Base-by-base conservation (phyloP, 2,888 invertebrate species). In the Polyommatus icarus region DNA sequence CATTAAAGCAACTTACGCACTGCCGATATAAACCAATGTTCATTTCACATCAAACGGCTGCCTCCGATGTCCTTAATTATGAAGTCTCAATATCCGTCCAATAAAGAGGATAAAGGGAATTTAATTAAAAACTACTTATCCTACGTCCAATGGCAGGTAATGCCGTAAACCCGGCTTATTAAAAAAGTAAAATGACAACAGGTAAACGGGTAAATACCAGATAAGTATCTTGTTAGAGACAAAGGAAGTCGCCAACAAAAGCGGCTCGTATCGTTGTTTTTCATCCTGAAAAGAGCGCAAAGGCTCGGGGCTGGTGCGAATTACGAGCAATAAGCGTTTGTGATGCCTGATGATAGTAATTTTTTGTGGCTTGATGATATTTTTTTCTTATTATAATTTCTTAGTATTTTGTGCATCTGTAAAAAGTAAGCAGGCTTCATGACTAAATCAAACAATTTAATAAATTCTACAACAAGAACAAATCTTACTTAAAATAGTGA, bases 161-260 rank as follows among this genome's bases (percentile, higher is more conserved):
- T 20, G n/a, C 40, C n/a, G 40, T 72, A 72, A 40, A 72, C 29
- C 15, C 7, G 83, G 84, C 85, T 87, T 87, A 87, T 89, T 72
- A 72, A 89, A 89, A 88, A 89, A 87, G 84, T 82, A 83, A 81
- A 83, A 86, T 85, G 84, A 86, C 85, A 86, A 84, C 90, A 90
- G 90, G 91, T 91, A 90, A 90, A 88, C 90, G 87, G 89, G 90
- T 89, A 90, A 91, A 89, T 87, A 86, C 85, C 87, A 88, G 92
- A 92, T 92, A 91, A 91, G 88, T 89, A 91, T 91, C 91, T 89
- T 85, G 89, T 90, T 89, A 87, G 88, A 92, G 88, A 92, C 92
- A 93, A 92, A 91, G 89, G 87, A 84, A 84, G 86, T 83, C 83
- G 80, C 83, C 80, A 85, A 90, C 90, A 91, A 92, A 89, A 88